Conservation (phyloP, 1,140 invertebrate genomes). For the Leptinotarsa defecta region DNA sequence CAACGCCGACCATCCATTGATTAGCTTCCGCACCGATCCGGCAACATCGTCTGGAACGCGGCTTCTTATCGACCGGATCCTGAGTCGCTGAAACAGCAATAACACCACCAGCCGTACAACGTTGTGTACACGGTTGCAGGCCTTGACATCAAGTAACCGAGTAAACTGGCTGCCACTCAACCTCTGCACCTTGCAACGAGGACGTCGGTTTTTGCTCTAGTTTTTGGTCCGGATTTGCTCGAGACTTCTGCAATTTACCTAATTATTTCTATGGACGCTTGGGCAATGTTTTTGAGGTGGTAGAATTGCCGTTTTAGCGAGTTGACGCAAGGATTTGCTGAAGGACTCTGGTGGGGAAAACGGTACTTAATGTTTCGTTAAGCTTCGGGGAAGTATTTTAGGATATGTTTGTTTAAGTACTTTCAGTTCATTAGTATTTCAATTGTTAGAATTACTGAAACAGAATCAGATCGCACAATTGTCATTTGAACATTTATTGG, state of each 20-base stretch:
- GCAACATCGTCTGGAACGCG: neutral
- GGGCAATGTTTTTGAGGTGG: no score
- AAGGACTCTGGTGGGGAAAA: no score
- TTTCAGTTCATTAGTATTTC: no score
- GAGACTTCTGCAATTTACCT: neutral
- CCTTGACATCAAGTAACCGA: slow-evolving; percentile 25
- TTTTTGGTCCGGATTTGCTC: neutral
- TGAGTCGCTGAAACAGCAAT: slow-evolving; percentile 13
- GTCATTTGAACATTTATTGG: no score
- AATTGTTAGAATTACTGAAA: no score
- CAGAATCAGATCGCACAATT: no score
- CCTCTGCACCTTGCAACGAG: slow-evolving; percentile 1
- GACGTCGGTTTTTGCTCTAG: slow-evolving; percentile 12
- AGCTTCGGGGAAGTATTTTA: no score
- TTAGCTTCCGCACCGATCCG: neutral
- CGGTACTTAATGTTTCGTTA: no score
- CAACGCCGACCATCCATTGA: neutral
- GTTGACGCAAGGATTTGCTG: no score
- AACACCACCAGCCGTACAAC: slow-evolving; percentile 20
- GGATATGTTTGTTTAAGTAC: no score
- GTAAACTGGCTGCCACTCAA: slow-evolving; percentile 22
- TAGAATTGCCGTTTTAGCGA: no score
- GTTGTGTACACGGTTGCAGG: slow-evolving; percentile 19
- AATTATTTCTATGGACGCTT: neutral
- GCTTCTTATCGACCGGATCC: neutral